Base-by-base conservation (phyloP, 64 coral and sea anemone genomes). In the Montipora sp. region DNA sequence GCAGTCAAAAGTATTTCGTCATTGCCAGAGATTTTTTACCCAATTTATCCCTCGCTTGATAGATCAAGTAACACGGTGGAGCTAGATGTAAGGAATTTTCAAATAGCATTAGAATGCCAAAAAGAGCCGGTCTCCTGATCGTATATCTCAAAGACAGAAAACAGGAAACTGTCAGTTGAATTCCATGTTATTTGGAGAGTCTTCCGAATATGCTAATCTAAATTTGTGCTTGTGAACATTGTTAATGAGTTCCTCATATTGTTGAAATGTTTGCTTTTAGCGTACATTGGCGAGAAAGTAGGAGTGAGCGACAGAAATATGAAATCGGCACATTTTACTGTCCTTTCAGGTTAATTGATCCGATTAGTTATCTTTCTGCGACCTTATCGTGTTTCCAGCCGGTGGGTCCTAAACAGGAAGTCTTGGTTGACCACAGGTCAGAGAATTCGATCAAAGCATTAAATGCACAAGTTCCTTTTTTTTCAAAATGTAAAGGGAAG, bases 151-250 rank as follows among this genome's bases (percentile, higher is more conserved):
- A 63, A 63, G 60, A 68, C 81, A 47, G 18, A n/a, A 85, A 15
- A 85, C 82, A 85, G 82, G 60, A 67, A 85, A 20, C 82, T 85
- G 82, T 85, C 82, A 85, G 18, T 46, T 71, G 82, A 85, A 84
- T 68, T 84, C 61, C 22, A 8, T 68, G 81, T 60, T 84, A 84
- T 84, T 84, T 84, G 60, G 6, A 57, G 48, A 57, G 57, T 18
- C n/a, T 24, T 46, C 49, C 18, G 12, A 21, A 71, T 22, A 85
- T 6, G 71, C 70, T 85, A 85, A 84, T 71, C 45, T 18, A 71
- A 20, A 51, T 85, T 44, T 85, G 82, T 71, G 65, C 19, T 11
- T 71, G 68, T 23, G 12, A 85, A 7, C 16, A 71, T 49, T 50
- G 65, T 63, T 71, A 50, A 85, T 50, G 82, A 44, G 18, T 50